phyloP scores from a whole-genome alignment of 2,797 vertebrate species.

The Geotrypetes seraphini region DNA sequence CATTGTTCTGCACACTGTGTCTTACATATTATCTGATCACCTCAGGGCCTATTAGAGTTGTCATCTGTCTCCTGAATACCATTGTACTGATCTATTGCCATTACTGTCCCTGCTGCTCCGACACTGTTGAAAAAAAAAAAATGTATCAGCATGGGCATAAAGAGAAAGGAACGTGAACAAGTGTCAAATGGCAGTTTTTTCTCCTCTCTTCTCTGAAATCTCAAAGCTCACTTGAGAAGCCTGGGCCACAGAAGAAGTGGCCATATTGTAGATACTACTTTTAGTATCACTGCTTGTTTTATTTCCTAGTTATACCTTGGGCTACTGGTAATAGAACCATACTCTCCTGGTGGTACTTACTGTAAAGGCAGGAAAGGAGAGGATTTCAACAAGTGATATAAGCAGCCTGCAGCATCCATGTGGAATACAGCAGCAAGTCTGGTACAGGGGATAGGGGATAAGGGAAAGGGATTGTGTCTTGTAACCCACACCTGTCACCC shows the following conservation, averaged over 20 bases:
- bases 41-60: constrained; percentile 9
- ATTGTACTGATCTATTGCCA: constrained; percentile 18
- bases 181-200: not conserved
- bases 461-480: too few species aligned
- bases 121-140: not conserved
- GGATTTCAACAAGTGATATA: not conserved
- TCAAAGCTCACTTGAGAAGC: not conserved
- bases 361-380: not conserved
- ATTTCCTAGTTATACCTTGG: too few species aligned
- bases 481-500: too few species aligned
- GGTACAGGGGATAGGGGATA: fast-evolving
- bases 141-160: not conserved
- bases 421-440: not conserved
- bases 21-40: not conserved
- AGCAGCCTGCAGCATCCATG: not conserved
- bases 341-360: too few species aligned
- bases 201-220: not conserved
- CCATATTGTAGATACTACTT: too few species aligned
- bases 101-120: not conserved
- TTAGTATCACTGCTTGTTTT: too few species aligned
- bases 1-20: fast-evolving
- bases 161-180: not conserved
- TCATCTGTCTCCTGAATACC: constrained; percentile 10
- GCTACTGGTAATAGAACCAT: too few species aligned
- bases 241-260: not conserved